Percentiles rank a stretch among this genome's conserved stretches.
Conservation (phyloP, 2,888 invertebrate genomes). For the Julus scanicus region DNA sequence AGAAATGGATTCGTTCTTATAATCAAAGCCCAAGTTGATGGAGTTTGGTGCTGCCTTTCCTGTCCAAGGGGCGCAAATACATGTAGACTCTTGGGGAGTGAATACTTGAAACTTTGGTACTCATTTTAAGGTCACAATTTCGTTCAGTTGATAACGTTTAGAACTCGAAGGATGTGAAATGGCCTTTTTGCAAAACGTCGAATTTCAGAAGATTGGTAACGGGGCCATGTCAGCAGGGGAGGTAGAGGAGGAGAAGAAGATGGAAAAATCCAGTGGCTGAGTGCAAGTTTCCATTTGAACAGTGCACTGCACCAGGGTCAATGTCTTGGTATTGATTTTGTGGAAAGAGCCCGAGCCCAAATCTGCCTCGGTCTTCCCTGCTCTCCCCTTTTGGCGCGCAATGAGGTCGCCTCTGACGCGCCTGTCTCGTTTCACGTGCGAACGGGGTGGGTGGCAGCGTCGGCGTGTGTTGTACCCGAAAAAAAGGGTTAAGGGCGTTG, state of each 20-base stretch:
- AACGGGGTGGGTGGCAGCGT: not conserved
- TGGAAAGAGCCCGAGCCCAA: slow-evolving; percentile 5
- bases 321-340: not conserved
- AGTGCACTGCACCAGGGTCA: slow-evolving; percentile 7
- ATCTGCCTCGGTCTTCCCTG: not conserved
- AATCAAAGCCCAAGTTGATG: too few species aligned
- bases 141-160: not conserved
- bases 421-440: not conserved
- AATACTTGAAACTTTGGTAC: too few species aligned
- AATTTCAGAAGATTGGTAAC: not conserved
- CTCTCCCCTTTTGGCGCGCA: not conserved
- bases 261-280: too few species aligned
- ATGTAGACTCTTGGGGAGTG: too few species aligned
- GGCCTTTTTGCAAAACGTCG: not conserved
- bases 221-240: not conserved
- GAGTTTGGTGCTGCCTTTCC: too few species aligned
- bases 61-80: too few species aligned
- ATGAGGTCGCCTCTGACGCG: not conserved
- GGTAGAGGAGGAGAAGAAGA: not conserved
- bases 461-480: not conserved
- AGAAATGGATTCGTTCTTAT: too few species aligned
- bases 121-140: too few species aligned
- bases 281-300: not conserved
- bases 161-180: slow-evolving; percentile 6
- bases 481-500: slow-evolving; percentile 7